A percentile compares a stretch with the other conserved stretches of the same genome.
Conservation (phyloP, 2,888 invertebrate genomes). For the Carterocephalus palaemon region DNA sequence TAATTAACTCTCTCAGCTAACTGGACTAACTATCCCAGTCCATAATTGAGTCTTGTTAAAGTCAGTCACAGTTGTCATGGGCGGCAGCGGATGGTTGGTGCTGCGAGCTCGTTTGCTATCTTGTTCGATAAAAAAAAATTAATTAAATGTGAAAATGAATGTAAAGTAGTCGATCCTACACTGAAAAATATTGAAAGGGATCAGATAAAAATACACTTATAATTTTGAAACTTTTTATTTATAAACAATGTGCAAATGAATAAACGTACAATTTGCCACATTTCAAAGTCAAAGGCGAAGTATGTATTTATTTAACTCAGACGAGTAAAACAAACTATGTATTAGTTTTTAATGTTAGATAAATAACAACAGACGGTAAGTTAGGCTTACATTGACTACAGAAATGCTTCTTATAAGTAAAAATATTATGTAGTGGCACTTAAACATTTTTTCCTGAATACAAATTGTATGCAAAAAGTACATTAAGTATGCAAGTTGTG, state of each 20-base stretch:
- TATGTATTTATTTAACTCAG: conserved; percentile 39
- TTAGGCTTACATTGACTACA: conserved; percentile 62
- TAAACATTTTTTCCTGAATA: conserved; percentile 38
- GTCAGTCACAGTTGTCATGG: no score
- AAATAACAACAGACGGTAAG: conserved; percentile 50
- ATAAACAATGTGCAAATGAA: conserved; percentile 74
- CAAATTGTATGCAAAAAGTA: conserved; percentile 42
- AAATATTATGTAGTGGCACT: conserved; percentile 60
- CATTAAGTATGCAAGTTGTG: conserved; percentile 49
- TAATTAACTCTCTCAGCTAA: no score
- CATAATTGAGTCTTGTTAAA: no score
- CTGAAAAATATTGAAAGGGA: no score
- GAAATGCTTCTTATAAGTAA: conserved; percentile 58
- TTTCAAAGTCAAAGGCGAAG: conserved; percentile 25
- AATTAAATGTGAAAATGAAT: no score
- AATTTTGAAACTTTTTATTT: conserved; percentile 63
- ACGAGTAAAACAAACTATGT: conserved; percentile 45
- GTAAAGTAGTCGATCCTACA: no score
- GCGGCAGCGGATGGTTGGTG: no score
- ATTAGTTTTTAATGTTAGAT: conserved; percentile 40
- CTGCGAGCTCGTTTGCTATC: no score
- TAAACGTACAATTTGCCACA: conserved; percentile 53
- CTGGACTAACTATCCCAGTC: no score
- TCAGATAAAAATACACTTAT: not conserved
- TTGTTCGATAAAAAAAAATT: no score